Evolutionary conservation across 2,888 invertebrate genomes (phyloP).

Genomic region (Euzetes globulus): DNA sequence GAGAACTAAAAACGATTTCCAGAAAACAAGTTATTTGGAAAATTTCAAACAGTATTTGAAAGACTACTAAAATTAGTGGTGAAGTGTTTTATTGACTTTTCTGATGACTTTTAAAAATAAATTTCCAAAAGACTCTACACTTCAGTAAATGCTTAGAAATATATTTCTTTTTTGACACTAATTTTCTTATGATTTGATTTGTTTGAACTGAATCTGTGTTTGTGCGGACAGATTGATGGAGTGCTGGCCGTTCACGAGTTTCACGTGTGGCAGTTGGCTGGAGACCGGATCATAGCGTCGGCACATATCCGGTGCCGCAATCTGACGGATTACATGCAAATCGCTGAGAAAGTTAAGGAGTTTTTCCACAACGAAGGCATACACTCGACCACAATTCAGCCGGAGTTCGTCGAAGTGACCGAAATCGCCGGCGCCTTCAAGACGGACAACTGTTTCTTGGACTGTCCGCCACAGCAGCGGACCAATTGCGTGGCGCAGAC

Average conservation of each 20-base stretch:
- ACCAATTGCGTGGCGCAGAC: slow-evolving; percentile 75
- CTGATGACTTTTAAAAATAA: too few relatives aligned
- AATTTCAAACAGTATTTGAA: too few relatives aligned
- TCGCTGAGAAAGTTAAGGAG: slow-evolving; percentile 90
- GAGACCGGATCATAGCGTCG: slow-evolving; percentile 91
- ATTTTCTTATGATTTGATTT: too few relatives aligned
- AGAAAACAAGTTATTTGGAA: too few relatives aligned
- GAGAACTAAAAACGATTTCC: too few relatives aligned
- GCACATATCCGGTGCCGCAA: slow-evolving; percentile 93
- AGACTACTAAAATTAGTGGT: too few relatives aligned
- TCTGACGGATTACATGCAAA: slow-evolving; percentile 90
- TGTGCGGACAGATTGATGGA: slow-evolving; percentile 61
- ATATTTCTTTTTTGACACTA: too few relatives aligned
- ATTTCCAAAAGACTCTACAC: too few relatives aligned
- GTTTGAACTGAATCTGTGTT: too few relatives aligned
- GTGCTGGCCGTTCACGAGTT: slow-evolving; percentile 94
- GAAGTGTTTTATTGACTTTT: too few relatives aligned
- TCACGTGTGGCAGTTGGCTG: slow-evolving; percentile 96
- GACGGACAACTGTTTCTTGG: slow-evolving; percentile 64
- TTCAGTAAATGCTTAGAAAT: too few relatives aligned
- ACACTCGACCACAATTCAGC: slow-evolving; percentile 97
- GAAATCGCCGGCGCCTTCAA: slow-evolving; percentile 44
- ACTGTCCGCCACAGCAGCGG: slow-evolving; percentile 66
- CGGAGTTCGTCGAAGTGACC: slow-evolving; percentile 74
- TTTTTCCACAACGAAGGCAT: slow-evolving; percentile 98